Base-by-base conservation (phyloP, 2,113 vertebrate genomes). In the Chauna torquata region DNA sequence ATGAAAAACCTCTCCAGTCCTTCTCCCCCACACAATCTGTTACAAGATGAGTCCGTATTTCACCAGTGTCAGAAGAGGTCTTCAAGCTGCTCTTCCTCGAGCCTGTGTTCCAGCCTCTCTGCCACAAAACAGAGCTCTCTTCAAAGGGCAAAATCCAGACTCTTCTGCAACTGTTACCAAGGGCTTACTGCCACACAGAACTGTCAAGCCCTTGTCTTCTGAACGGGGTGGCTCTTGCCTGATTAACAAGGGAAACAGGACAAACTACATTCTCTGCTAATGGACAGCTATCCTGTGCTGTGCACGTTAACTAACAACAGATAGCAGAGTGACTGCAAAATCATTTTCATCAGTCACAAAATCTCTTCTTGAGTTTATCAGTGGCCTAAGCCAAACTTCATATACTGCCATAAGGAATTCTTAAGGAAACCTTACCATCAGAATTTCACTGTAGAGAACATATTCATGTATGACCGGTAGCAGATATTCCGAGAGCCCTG, bases 381-480 rank as follows among this genome's bases (percentile, higher is more conserved):
- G 34, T 76, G 40, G 36, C 52, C 54, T 65, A 88, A 69, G 55
- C 11, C 64, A 49, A 58, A 40, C 54, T 72, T 61, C 61, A 42
- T 11, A 54, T 0, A 57, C 10, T 71, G 52, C 28, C 71, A 58
- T 32, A 36, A 50, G 23, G 44, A 87, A 23, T 34, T 69, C 55
- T 66, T 24, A 58, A 62, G 32, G 22, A 82, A n/a, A 49, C 5
- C 98, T 98, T 98, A 99, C 99, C 99, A 98, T 98, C 13, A 99
- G 96, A 4, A 99, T 99, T 68, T 99, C 99, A 12, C 98, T 96
- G 78, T 99, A 99, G 65, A 99, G 99, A 71, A 99, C 97, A 0
- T 99, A 99, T 59, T 99, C 99, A 3, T 99, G 99, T 23, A 99
- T 92, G 4, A 98, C 90, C 0, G 99, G 99, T 66, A 99, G 98